Conservation (phyloP, 2,797 vertebrate genomes). For the Sarcoramphus papa region DNA sequence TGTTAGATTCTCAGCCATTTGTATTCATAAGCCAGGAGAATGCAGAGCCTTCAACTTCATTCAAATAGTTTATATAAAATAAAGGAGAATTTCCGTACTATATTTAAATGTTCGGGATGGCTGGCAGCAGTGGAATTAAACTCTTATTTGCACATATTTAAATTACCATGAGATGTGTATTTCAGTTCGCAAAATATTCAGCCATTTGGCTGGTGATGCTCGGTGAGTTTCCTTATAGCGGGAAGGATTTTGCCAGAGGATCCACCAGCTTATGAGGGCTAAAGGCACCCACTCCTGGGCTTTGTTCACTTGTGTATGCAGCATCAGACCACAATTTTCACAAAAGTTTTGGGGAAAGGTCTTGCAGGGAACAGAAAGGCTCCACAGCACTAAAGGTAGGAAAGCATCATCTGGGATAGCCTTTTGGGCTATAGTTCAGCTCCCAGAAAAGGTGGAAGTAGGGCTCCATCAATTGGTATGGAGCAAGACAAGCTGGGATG, state of each 20-base stretch:
- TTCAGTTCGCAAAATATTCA: constrained; percentile 9
- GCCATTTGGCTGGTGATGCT: not conserved
- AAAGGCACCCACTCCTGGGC: not conserved
- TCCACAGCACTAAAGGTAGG: not conserved
- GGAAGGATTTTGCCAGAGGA: not conserved
- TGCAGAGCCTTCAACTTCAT: not conserved
- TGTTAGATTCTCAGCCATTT: not conserved
- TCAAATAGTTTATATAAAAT: constrained; percentile 22
- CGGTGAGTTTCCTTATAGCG: not conserved
- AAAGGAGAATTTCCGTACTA: not conserved
- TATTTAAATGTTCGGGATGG: not conserved
- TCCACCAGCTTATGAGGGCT: not conserved
- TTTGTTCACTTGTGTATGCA: not conserved
- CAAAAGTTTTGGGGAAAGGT: not conserved
- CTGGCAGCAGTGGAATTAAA: not conserved
- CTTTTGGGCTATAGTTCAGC: not conserved
- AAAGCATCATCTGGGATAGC: not conserved
- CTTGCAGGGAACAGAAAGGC: not conserved
- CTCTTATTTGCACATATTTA: not conserved
- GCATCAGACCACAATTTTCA: not conserved
- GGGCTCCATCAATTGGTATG: not conserved
- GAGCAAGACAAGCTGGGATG: not conserved
- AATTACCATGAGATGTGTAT: not conserved
- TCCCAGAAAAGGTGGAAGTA: not conserved
- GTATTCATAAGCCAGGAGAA: not conserved